Evolutionary conservation across 1,140 invertebrate species (phyloP).

Genomic region (Heliconius hewitsoni): DNA sequence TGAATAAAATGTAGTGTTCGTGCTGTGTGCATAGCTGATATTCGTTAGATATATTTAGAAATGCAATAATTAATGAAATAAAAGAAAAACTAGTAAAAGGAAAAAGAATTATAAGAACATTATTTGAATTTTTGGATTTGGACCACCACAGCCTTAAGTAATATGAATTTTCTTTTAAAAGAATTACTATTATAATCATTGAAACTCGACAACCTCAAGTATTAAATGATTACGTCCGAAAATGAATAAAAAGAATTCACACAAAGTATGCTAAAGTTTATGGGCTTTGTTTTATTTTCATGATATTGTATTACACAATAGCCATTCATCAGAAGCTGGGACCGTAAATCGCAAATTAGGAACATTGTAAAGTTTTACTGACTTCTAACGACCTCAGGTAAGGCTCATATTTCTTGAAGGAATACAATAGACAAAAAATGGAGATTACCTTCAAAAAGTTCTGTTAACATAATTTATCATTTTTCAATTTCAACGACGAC

Average conservation of each 20-base stretch:
- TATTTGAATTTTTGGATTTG: background rate
- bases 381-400: constrained; percentile 56
- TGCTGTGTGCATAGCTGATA: too few species aligned
- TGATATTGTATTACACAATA: constrained; percentile 66
- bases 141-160: background rate
- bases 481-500: constrained; percentile 18
- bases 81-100: too few species aligned
- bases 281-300: constrained; percentile 48
- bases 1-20: too few species aligned
- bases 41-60: too few species aligned
- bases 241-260: constrained; percentile 25
- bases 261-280: constrained; percentile 35
- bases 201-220: background rate
- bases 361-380: constrained; percentile 74
- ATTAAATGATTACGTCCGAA: constrained; percentile 8
- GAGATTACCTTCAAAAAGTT: constrained; percentile 19
- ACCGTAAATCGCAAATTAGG: constrained; percentile 72
- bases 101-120: background rate
- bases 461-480: constrained; percentile 18
- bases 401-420: constrained; percentile 55
- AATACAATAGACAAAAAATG: constrained; percentile 35
- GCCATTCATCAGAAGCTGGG: constrained; percentile 59
- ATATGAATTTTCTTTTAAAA: background rate
- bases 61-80: too few species aligned
- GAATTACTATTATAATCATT: background rate